Base-by-base conservation (phyloP, 1,140 invertebrate species). In the Temnothorax longispinosus region DNA sequence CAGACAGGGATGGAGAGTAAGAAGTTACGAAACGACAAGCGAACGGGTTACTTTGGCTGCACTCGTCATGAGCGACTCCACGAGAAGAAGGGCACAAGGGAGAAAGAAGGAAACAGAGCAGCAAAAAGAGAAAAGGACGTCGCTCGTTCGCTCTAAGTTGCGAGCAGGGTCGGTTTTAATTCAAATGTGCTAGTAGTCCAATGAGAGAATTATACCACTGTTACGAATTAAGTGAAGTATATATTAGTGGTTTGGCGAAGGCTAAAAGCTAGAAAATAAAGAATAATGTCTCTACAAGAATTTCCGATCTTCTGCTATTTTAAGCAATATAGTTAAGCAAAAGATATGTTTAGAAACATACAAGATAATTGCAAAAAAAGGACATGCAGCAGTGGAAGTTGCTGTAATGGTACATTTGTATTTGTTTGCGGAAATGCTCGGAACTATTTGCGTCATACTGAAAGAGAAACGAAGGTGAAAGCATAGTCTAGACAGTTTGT, bases 21-120 rank as follows among this genome's bases (percentile, higher is more conserved):
- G 77, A 89, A 89, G 77, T 78, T 71, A 69, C 54, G 77, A 58
- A 84, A 88, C 56, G 76, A 75, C 35, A 38, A 52, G 35, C 8
- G 76, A 76, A 71, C 56, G 75, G 80, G 80, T 71, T 64, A 58
- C 67, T 85, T 88, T 60, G 54, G 21, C 58, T 69, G 67, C 54
- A 65, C 69, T 84, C 69, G 75, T 74, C 52, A 60, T 65, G 50
- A 50, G 15, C 15, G 50, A 74, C 47, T 60, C n/a, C 27, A 3
- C 41, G 18, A 32, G 38, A 81, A 85, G 72, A 62, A 65, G 15
- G n/a, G 47, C 41, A 2, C 47, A 41, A 77, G 47, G 44, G 21
- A 44, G 18, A 35, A 44, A 4, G 64, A 69, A 5, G 13, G 50
- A 21, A n/a, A 3, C 44, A 13, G 44, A 72, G 7, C 13, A 15